Base-by-base conservation (phyloP, 1,140 invertebrate genomes). In the Drosophila micromelanica region DNA sequence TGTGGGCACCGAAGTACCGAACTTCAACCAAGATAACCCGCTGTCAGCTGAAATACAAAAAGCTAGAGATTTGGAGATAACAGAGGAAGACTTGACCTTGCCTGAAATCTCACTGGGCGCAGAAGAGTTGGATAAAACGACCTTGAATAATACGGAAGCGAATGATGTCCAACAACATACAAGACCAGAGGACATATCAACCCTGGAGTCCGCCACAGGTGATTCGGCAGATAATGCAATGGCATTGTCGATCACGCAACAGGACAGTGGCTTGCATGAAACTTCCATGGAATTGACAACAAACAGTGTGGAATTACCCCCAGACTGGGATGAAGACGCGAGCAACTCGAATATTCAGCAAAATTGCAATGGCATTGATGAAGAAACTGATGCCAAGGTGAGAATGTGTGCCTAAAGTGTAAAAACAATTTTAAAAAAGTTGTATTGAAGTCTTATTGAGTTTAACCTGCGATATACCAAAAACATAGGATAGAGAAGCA, bases 381-480 rank as follows among this genome's bases (percentile, higher is more conserved):
- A 54, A 15, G 56, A 62, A 42, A 62, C 71, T 27, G 51, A 73
- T 11, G 71, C 57, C 6, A 73, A 43, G 57, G 71, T 68, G 1
- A 12, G 56, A 43, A 45, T 13, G 2, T 1, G 12, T 12, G 17
- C 38, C 3, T 17, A n/a, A 9, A 42, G 17, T 5, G 13, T 8
- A 61, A n/a, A 48, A 27, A 27, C 23, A 27, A 6, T 27, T 5
- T 27, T 27, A 27, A 27, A 23, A 23, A 3, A 23, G 20, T 23
- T 23, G 0, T 2, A 2, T 23, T 23, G 1, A 23, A 23, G 20
- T 23, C 20, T 23, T 1, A 23, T 17, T 17, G 2, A 17, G 17
- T 17, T 17, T 17, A 17, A 17, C 17, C 20, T 23, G 20, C 0
- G 20, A 23, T 2, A 23, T 2, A 3, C 20, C 2, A 23, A 23